phyloP scores from a whole-genome alignment of 2,797 vertebrate genomes.

The Carduelis carduelis region DNA sequence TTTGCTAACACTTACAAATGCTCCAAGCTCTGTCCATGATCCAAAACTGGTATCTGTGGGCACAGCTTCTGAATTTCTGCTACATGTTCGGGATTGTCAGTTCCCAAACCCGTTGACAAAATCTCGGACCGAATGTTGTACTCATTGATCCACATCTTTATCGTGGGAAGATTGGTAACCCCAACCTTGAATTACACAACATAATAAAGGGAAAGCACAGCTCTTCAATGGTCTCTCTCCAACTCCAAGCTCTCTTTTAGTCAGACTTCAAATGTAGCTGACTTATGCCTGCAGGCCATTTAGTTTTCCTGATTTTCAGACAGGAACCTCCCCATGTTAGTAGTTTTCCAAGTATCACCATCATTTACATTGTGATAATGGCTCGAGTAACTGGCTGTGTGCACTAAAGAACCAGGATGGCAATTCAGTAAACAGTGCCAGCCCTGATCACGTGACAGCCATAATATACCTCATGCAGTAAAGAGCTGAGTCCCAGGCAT shows the following conservation, averaged over 20 bases:
- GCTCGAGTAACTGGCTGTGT: neutral
- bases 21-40: neutral
- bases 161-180: neutral
- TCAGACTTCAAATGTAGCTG: neutral
- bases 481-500: neutral
- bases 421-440: neutral
- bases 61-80: slow-evolving; percentile 57
- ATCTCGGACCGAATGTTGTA: slow-evolving; percentile 76
- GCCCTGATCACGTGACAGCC: neutral
- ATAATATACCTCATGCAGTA: neutral
- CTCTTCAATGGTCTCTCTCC: neutral
- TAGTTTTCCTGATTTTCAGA: neutral
- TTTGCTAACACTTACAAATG: slow-evolving; percentile 41
- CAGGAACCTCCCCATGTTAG: neutral
- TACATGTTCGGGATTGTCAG: slow-evolving; percentile 73
- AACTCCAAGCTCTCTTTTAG: neutral
- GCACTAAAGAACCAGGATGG: neutral
- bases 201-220: neutral
- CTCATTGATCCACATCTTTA: slow-evolving; percentile 49
- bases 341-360: neutral
- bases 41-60: neutral
- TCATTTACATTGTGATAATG: neutral
- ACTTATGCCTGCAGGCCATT: neutral
- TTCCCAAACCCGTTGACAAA: slow-evolving; percentile 73
- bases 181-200: slow-evolving; percentile 65